These are phyloP conservation scores for Sclerodermus sp. DNA, from an alignment of 2,888 invertebrate species.

Conservation along the genomic window DNA sequence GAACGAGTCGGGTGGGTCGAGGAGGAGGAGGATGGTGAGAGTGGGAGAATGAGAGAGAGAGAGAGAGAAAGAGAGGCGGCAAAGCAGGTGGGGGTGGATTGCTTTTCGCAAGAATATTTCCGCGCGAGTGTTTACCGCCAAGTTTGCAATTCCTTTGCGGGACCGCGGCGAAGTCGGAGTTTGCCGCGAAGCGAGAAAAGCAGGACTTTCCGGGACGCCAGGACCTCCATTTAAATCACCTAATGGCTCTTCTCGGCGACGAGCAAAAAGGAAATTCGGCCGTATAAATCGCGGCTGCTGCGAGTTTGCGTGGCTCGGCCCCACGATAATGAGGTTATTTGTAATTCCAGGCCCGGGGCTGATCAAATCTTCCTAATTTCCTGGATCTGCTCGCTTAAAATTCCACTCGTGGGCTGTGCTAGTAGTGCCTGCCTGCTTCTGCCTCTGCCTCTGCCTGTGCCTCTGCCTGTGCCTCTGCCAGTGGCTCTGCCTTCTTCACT, in stretches of 20 bases:
- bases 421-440: conserved; percentile 3
- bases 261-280: conserved; percentile 22
- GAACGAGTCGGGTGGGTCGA: no score
- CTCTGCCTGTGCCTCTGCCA: background rate
- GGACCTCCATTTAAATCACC: conserved; percentile 23
- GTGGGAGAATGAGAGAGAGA: no score
- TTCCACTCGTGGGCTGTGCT: conserved; percentile 29
- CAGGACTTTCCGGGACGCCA: conserved; percentile 2
- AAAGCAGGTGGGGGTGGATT: no score
- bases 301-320: no score
- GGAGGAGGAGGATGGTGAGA: no score
- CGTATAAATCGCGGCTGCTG: conserved; percentile 27
- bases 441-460: no score
- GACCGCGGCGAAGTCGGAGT: no score
- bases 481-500: background rate
- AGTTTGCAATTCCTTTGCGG: no score
- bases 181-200: background rate
- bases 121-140: no score
- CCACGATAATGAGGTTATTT: conserved; percentile 45
- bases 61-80: no score
- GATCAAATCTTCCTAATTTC: conserved; percentile 52
- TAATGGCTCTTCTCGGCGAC: conserved; percentile 15
- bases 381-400: conserved; percentile 40
- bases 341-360: conserved; percentile 39
- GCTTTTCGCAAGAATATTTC: no score